Evolutionary conservation across 2,797 vertebrate genomes (phyloP), one percentile per base, ranked within the genome.

Genomic region (Vespertilio murinus): DNA sequence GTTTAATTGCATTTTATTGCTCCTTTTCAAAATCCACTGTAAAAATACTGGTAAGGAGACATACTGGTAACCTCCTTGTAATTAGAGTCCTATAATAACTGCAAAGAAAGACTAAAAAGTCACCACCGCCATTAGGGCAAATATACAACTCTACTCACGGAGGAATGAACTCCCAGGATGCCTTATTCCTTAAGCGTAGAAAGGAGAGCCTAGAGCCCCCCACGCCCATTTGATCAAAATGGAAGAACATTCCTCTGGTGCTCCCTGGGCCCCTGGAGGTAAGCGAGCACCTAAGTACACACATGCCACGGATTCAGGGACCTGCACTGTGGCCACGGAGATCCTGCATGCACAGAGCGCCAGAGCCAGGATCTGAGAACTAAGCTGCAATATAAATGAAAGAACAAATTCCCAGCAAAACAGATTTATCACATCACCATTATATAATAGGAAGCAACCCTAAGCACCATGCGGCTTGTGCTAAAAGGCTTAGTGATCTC

Each of bases 401-500:
- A 91, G 96, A 97, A 89, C 45, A 88, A 96, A 97, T 81, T 96
- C 96, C 94, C 92, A 82, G 91, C 95, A 91, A 96, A 96, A 96
- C 89, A 97, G 95, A 88, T 84, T 90, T 94, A 96, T 82, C 95
- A 93, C 79, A 95, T 95, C 89, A 89, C 94, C 94, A 93, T 97
- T 97, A 96, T 97, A 97, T 95, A 97, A 97, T 54, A 97, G 96
- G 97, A 98, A 96, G 97, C 97, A 98, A 96, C 84, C 95, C 95
- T 91, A 95, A 80, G 93, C 96, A 97, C 96, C 97, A 95, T 81
- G 97, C 0, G 20, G 96, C 96, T 97, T 96, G 88, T 97, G 97
- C 97, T 97, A 97, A 98, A 98, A 97, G 96, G 98, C 97, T 97
- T 97, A 97, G 97, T 98, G 98, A 98, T 98, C 97, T 98, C 98